Base-by-base conservation (phyloP, 1,140 invertebrate genomes). In the Neodiprion virginianus region DNA sequence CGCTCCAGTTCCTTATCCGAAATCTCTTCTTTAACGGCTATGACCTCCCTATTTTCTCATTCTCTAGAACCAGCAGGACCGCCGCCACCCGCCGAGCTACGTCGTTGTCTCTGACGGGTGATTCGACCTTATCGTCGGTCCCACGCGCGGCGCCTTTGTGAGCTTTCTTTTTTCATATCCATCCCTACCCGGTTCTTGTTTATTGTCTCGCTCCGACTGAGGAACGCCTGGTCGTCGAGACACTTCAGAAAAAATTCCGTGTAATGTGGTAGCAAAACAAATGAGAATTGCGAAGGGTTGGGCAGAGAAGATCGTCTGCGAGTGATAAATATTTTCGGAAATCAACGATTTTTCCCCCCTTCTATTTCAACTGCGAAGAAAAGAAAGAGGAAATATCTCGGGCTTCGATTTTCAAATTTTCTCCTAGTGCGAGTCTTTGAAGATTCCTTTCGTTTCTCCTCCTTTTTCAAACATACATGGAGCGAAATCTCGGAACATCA, bases 21-120 rank as follows among this genome's bases (percentile, higher is more conserved):
- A 61, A 61, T 61, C 53, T 61, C 53, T 61, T 61, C 53, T 61
- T 61, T 61, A 61, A 61, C 53, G 53, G 53, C 53, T 61, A 61
- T 61, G 53, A 61, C 53, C 53, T 61, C 53, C 53, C 53, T 61
- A 61, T 61, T 61, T 61, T 61, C 53, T 61, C 53, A 61, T 61
- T 61, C 53, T 61, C 11, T 8, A 40, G 28, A 40, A 40, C 28
- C 53, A 14, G n/a, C 53, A 14, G 11, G 53, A 61, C 53, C 53
- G n/a, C 11, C 4, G n/a, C 53, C 53, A 61, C 53, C 53, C 53
- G 28, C 28, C 11, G 53, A 40, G 28, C 28, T 40, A 40, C 28
- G 11, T 61, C 53, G 53, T 61, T 61, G 53, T 61, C 53, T 61
- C 53, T 61, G 53, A 61, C 53, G 53, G 53, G 53, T 61, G 53